Conservation (phyloP, 2,888 invertebrate genomes). For the Cistogaster globosa region DNA sequence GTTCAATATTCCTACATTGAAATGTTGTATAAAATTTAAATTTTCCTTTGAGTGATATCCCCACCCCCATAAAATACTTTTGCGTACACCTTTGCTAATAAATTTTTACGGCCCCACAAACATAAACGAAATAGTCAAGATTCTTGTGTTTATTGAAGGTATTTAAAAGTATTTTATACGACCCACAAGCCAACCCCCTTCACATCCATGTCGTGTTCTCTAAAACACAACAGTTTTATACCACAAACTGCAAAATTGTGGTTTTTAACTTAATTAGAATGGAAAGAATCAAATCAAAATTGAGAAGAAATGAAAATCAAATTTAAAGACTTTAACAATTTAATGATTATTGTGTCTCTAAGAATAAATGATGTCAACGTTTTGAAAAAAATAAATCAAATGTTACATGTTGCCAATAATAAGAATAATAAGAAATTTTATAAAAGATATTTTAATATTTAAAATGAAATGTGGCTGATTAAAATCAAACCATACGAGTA, state of each 20-base stretch:
- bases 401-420: constrained; percentile 22
- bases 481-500: constrained; percentile 21
- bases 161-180: background rate
- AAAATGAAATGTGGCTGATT: constrained; percentile 22
- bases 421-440: background rate
- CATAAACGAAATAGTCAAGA: background rate
- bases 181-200: background rate
- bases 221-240: background rate
- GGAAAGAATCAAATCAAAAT: constrained; percentile 27
- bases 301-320: constrained; percentile 24
- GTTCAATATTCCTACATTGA: too few species aligned
- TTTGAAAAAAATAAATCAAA: constrained; percentile 27
- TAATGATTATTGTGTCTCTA: constrained; percentile 14
- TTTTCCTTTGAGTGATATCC: too few species aligned
- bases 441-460: background rate
- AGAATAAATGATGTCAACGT: constrained; percentile 20
- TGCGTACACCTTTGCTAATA: too few species aligned
- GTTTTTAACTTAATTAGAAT: constrained; percentile 30
- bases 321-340: constrained; percentile 31
- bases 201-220: background rate
- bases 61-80: too few species aligned
- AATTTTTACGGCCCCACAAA: background rate
- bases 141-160: background rate
- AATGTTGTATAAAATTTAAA: too few species aligned
- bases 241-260: constrained; percentile 55